phyloP scores from a whole-genome alignment of 2,113 vertebrate genomes.

The Pituophis catenifer region DNA sequence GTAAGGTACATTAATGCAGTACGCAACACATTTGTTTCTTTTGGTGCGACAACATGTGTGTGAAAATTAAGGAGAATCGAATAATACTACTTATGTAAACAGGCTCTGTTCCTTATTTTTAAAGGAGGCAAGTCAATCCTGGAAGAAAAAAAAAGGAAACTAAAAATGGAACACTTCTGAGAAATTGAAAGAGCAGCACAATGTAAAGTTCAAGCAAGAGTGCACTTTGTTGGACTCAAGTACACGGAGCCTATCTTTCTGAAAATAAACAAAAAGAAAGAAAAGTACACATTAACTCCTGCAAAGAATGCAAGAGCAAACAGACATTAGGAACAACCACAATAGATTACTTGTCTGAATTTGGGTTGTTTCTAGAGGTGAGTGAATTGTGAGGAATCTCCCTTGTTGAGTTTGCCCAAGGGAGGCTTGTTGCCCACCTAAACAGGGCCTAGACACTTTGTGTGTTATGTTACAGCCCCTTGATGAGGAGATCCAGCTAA shows the following conservation, averaged over 20 bases:
- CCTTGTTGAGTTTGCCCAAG: background rate
- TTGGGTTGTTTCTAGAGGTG: background rate
- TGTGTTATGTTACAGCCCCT: background rate
- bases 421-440: background rate
- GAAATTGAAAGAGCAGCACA: constrained; percentile 51
- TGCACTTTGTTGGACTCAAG: constrained; percentile 31
- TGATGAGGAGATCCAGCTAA: background rate
- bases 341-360: background rate
- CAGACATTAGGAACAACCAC: background rate
- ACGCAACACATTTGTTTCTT: background rate
- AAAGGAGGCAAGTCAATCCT: constrained; percentile 78
- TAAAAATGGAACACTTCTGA: constrained; percentile 73
- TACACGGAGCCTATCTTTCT: background rate
- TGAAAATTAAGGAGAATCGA: background rate
- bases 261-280: constrained; percentile 25
- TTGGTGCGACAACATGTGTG: background rate
- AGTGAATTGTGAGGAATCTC: background rate
- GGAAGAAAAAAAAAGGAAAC: constrained; percentile 75
- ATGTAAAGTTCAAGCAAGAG: background rate
- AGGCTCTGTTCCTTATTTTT: constrained; percentile 85
- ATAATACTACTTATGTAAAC: constrained; percentile 32
- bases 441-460: background rate
- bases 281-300: constrained; percentile 44
- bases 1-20: background rate
- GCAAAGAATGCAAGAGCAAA: constrained; percentile 61